phyloP scores from a whole-genome alignment of 2,113 vertebrate species.

The Himantopus leucocephalus region DNA sequence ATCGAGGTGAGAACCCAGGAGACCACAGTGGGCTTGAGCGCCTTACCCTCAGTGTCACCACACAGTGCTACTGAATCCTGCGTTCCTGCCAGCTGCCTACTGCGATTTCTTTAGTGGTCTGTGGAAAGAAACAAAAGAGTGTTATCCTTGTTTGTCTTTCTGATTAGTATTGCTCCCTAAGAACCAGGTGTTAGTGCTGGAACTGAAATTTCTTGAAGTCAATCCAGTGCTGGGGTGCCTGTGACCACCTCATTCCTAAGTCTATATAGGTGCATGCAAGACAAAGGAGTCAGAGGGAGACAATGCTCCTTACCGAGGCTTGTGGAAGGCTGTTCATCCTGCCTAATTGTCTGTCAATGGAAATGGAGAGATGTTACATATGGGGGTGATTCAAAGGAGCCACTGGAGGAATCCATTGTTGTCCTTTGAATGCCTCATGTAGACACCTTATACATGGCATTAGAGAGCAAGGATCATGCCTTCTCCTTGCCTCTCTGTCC shows the following conservation, averaged over 20 bases:
- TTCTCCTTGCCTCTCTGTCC: background rate
- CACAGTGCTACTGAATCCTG: background rate
- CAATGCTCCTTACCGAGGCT: background rate
- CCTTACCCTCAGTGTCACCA: background rate
- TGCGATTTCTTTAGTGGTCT: background rate
- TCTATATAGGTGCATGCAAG: background rate
- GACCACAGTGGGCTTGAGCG: background rate
- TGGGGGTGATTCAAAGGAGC: background rate
- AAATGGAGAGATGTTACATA: background rate
- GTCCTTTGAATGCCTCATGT: background rate
- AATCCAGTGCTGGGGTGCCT: background rate
- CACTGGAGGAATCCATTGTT: background rate
- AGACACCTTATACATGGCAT: background rate
- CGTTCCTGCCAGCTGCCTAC: rapidly evolving
- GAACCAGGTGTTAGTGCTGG: background rate
- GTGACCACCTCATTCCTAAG: background rate
- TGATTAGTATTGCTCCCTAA: background rate
- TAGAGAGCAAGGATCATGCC: background rate
- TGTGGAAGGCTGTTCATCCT: background rate
- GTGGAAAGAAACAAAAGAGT: background rate
- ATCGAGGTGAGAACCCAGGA: background rate
- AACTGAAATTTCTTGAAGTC: background rate
- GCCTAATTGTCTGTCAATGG: background rate
- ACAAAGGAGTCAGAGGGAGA: background rate
- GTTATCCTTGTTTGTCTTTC: background rate